Evolutionary conservation across 2,113 vertebrate species (phyloP), one percentile per base, ranked within the genome.

Genomic region (Tylochromis polylepis): DNA sequence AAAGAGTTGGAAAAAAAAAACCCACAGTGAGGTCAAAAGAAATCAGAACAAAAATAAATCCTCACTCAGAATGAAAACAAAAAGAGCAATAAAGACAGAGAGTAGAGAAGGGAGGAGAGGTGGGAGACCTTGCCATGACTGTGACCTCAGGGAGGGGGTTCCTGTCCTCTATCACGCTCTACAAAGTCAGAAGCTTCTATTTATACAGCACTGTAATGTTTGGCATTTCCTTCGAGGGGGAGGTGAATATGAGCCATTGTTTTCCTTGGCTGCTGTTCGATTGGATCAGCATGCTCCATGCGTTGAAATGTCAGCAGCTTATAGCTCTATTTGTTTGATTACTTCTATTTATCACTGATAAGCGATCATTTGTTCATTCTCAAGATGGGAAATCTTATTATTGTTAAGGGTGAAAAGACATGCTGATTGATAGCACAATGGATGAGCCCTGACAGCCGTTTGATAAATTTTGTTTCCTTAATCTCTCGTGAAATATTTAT

Each of bases 141-240:
- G 83, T 90, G 94, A 94, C 94, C 93, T 85, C 81, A 58, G 88
- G 91, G 94, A 90, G 93, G 88, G 90, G 91, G 92, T 93, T 94
- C 95, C 94, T 92, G 93, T 95, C 93, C 93, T 92, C 93, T 88
- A 90, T 89, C 85, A 89, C 4, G 24, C 72, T 88, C 87, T 90
- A 91, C 90, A 95, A 94, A 96, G 94, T 93, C 92, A 91, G 56
- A 90, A 72, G 86, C 49, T 91, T 93, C 96, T 96, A 97, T 96
- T 96, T 95, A 94, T 96, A 96, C 82, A 84, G 67, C 84, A 8
- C 84, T 89, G 94, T 95, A 95, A 96, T 94, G 95, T 95, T 94
- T 93, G 96, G 96, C 92, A 96, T 96, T 97, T 97, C 96, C 96
- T 96, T 90, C 62, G 60, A 84, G 79, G 89, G 90, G 89, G 90